Percentiles rank a stretch among this genome's conserved stretches.
These are phyloP conservation scores for Drosophila sp. DNA, from an alignment of 1,140 invertebrate genomes.

Conservation along the genomic window DNA sequence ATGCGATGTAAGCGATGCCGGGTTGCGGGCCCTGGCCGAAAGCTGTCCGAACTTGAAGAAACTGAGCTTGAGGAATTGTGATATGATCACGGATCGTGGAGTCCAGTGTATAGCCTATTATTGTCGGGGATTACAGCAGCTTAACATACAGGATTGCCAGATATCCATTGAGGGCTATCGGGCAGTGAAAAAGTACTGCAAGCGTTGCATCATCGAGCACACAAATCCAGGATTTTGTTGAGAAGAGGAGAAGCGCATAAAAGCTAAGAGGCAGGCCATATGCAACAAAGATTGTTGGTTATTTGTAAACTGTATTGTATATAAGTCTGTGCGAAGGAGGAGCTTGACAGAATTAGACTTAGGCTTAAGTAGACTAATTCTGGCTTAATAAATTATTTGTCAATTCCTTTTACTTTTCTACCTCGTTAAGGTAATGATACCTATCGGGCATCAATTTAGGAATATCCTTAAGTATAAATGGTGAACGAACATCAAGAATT, in stretches of 20 bases:
- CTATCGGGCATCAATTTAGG: conserved; percentile 29
- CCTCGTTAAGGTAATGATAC: conserved; percentile 14
- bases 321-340: conserved; percentile 35
- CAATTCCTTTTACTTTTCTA: conserved; percentile 4
- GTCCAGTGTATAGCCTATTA: conserved; percentile 94
- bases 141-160: conserved; percentile 96
- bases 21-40: conserved; percentile 92
- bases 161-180: conserved; percentile 94
- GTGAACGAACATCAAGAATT: conserved; percentile 14
- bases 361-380: conserved; percentile 74
- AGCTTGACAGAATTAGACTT: conserved; percentile 50
- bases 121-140: conserved; percentile 92
- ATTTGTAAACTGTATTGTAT: conserved; percentile 23
- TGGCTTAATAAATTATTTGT: conserved; percentile 74
- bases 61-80: conserved; percentile 94
- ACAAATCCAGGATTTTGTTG: conserved; percentile 96
- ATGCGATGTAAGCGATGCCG: conserved; percentile 95
- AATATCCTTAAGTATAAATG: conserved; percentile 34
- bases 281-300: conserved; percentile 58
- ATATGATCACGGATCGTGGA: conserved; percentile 93
- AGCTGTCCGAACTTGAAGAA: conserved; percentile 96
- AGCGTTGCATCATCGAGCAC: conserved; percentile 95
- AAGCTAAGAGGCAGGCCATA: conserved; percentile 80
- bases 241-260: conserved; percentile 10
- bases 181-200: conserved; percentile 95